These are phyloP conservation scores for Pachyramphus minor DNA, from an alignment of 2,113 vertebrate species.

Conservation along the genomic window DNA sequence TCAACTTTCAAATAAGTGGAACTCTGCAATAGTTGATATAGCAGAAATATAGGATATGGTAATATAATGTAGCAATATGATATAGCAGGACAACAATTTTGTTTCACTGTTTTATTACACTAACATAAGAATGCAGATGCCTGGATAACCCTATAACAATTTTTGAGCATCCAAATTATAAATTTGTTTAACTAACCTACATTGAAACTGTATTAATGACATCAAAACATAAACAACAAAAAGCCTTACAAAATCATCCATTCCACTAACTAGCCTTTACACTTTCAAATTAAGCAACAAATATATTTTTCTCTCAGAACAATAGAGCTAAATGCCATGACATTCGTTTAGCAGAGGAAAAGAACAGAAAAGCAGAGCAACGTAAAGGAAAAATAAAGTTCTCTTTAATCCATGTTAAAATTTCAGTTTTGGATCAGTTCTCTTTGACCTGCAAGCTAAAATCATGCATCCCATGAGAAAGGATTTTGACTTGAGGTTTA, in stretches of 20 bases:
- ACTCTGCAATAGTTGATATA: background rate
- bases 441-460: background rate
- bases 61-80: background rate
- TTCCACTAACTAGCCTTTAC: background rate
- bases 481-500: background rate
- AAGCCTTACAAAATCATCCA: background rate
- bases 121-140: background rate
- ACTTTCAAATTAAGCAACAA: background rate
- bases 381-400: background rate
- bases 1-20: background rate
- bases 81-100: background rate
- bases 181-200: background rate
- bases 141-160: background rate
- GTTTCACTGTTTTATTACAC: background rate
- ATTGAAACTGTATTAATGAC: background rate
- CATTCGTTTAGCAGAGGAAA: background rate
- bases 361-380: background rate
- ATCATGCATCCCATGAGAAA: background rate
- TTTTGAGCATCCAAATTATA: background rate
- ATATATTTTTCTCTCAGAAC: background rate
- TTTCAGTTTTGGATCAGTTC: background rate
- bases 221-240: background rate
- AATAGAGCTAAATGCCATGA: background rate
- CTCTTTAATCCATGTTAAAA: background rate
- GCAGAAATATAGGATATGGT: background rate